Conservation (phyloP, 2,888 invertebrate species). For the Spilarctia lutea region DNA sequence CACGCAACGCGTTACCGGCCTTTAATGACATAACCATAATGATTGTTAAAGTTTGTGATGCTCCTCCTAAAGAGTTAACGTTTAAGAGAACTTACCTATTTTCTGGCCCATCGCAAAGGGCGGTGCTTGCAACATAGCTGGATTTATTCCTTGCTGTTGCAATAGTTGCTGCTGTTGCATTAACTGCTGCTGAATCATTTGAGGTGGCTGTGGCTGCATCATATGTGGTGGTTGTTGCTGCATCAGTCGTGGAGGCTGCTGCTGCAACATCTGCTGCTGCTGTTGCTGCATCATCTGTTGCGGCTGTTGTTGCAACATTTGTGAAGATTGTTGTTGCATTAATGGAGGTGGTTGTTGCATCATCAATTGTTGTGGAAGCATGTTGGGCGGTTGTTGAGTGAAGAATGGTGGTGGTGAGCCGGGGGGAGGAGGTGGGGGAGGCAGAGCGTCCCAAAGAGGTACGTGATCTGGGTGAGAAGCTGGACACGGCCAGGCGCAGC, state of each 20-base stretch:
- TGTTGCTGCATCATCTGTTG: constrained; percentile 12
- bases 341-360: constrained; percentile 31
- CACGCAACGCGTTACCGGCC: no score
- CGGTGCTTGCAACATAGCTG: constrained; percentile 20
- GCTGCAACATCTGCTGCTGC: constrained; percentile 24
- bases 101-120: constrained; percentile 52
- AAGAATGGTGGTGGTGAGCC: constrained; percentile 69
- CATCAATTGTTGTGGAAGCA: constrained; percentile 22
- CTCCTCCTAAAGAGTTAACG: neutral
- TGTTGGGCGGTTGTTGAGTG: constrained; percentile 29
- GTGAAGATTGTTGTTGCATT: constrained; percentile 26
- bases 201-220: constrained; percentile 28
- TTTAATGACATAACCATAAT: no score
- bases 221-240: constrained; percentile 18
- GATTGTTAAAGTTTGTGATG: neutral
- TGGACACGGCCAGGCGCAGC: constrained; percentile 83
- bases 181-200: constrained; percentile 31
- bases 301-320: constrained; percentile 26
- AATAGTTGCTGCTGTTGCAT: constrained; percentile 29
- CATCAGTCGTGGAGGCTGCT: constrained; percentile 20
- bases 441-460: constrained; percentile 83
- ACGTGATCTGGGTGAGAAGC: constrained; percentile 79
- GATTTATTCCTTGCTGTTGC: constrained; percentile 23
- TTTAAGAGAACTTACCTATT: constrained; percentile 28
- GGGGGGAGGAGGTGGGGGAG: constrained; percentile 82